Evolutionary conservation across 2,888 invertebrate genomes (phyloP), one percentile per base, ranked within the genome.

Genomic region (Boloria selene): DNA sequence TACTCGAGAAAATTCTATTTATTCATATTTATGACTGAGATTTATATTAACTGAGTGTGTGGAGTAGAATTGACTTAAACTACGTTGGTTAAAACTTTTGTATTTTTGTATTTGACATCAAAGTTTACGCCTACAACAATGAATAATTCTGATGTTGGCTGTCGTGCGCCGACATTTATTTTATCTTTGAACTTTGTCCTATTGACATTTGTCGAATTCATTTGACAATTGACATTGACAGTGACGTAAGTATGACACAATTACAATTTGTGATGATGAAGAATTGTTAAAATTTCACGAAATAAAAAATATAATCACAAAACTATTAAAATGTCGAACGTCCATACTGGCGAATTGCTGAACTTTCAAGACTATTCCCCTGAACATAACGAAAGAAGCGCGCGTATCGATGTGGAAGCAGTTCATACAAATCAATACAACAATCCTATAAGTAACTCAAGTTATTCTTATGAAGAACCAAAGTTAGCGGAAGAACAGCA

Each of bases 331-430:
- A 92, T 92, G 91, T 74, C 88, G 38, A 87, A 88, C 74, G 86
- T 90, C 38, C 84, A 88, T 69, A 94, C 94, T 49, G 94, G 94
- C 54, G 95, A 95, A 79, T 85, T 95, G 71, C 82, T 96, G 68
- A 94, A 95, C 70, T 96, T 96, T 77, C 95, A 96, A 84, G 96
- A 96, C 79, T 96, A 94, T 83, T 94, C 95, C 31, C 93, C 94
- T 13, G 88, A 88, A 69, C 90, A 88, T 67, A 92, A 93, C 68
- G 91, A 88, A 63, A 88, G 93, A n/a, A 94, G 93, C 74, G 95
- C 95, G 49, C 92, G 95, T 77, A 93, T 95, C 70, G 94, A 95
- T 79, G 93, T 95, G 63, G 95, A 94, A 74, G 93, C 95, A 58
- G 92, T 92, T 80, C 95, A 82, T 71, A 87, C 91, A 49, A 91